Evolutionary conservation across 2,888 invertebrate genomes (phyloP).

Genomic region (Amitus sp.): DNA sequence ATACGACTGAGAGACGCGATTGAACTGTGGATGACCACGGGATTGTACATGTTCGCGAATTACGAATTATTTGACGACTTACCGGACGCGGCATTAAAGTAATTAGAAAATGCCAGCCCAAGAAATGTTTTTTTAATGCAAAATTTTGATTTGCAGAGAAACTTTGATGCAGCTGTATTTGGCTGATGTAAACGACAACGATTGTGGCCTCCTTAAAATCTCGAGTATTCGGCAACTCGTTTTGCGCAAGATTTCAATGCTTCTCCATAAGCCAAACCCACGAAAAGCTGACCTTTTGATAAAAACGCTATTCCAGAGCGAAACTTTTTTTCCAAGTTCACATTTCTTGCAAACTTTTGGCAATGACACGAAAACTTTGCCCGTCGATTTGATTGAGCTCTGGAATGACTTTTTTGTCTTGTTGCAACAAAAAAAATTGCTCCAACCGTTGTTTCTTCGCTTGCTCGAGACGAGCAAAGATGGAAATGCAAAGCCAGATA

Average conservation of each 20-base stretch:
- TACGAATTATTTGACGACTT: conserved; percentile 49
- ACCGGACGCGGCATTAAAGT: conserved; percentile 54
- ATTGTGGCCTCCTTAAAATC: no score
- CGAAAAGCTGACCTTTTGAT: conserved; percentile 49
- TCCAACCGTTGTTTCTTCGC: conserved; percentile 67
- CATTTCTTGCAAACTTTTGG: conserved; percentile 52
- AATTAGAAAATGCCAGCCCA: no score
- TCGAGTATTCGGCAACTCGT: no score
- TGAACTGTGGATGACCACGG: conserved; percentile 58
- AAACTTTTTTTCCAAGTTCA: conserved; percentile 55
- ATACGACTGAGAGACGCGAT: conserved; percentile 50
- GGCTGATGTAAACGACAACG: no score
- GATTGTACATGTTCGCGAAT: conserved; percentile 54
- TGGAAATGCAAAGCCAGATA: conserved; percentile 54
- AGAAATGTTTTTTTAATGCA: neutral
- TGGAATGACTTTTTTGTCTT: conserved; percentile 70
- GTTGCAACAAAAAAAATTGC: conserved; percentile 68
- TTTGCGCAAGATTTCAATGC: no score
- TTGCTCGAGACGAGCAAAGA: conserved; percentile 65
- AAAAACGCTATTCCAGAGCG: conserved; percentile 51
- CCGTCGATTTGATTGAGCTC: conserved; percentile 53
- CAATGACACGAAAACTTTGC: conserved; percentile 40
- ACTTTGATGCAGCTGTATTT: conserved; percentile 2
- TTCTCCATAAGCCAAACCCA: conserved; percentile 40
- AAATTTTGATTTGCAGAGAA: conserved; percentile 15